Percentiles rank a stretch among this genome's conserved stretches.
Evolutionary conservation across 2,797 vertebrate species (phyloP).

Genomic region (Erethizon dorsatum): DNA sequence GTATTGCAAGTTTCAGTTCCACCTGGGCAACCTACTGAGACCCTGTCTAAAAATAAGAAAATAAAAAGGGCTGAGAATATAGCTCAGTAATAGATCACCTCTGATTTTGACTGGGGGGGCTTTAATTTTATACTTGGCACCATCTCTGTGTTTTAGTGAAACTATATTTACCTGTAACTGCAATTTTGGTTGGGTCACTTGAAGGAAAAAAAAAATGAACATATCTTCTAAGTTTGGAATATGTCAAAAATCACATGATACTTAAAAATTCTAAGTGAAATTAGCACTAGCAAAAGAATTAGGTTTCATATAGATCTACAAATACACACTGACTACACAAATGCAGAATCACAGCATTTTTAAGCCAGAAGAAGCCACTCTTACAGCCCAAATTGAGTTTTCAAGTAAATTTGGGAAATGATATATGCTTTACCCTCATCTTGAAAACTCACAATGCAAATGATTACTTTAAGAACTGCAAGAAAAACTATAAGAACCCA

Average conservation of each 20-base stretch:
- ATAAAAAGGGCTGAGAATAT: background rate
- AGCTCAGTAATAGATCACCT: background rate
- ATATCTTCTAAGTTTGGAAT: slow-evolving; percentile 15
- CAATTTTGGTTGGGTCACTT: slow-evolving; percentile 37
- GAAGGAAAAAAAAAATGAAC: background rate
- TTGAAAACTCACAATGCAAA: slow-evolving; percentile 48
- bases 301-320: background rate
- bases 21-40: background rate
- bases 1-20: background rate
- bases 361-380: background rate
- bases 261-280: slow-evolving; percentile 52
- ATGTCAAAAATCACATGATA: slow-evolving; percentile 38
- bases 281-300: slow-evolving; percentile 43
- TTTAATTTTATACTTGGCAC: background rate
- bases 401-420: slow-evolving; percentile 36
- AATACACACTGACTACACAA: slow-evolving; percentile 12
- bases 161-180: slow-evolving; percentile 15
- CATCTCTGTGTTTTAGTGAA: slow-evolving; percentile 21
- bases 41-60: background rate
- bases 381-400: slow-evolving; percentile 7
- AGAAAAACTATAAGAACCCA: slow-evolving; percentile 25
- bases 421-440: background rate
- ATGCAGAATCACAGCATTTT: background rate
- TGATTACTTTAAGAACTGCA: slow-evolving; percentile 4
- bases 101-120: background rate